Conservation (phyloP, 1,140 invertebrate species). For the Drosophila busckii region DNA sequence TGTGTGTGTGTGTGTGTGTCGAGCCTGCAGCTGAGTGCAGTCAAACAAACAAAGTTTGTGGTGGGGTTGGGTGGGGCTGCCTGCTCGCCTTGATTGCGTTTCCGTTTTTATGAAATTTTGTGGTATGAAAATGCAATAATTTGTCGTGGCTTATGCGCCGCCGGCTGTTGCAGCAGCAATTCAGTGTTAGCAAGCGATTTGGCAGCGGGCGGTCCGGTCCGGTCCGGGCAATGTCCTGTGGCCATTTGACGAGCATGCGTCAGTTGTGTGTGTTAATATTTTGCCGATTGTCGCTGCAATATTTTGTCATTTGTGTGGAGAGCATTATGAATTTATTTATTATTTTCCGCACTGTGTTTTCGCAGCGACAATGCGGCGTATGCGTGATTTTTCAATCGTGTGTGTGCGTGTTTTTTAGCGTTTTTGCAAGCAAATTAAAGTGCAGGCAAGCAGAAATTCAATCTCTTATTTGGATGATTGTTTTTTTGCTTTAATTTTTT, state of each 20-base stretch:
- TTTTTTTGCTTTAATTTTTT: slow-evolving; percentile 21
- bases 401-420: slow-evolving; percentile 61
- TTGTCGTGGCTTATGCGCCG: slow-evolving; percentile 57
- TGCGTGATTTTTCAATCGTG: slow-evolving; percentile 65
- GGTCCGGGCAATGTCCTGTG: no score
- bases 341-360: slow-evolving; percentile 51
- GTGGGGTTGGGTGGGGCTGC: no score
- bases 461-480: slow-evolving; percentile 69
- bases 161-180: slow-evolving; percentile 15
- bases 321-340: slow-evolving; percentile 75
- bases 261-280: slow-evolving; percentile 62
- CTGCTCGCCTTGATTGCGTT: slow-evolving; percentile 75
- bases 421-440: slow-evolving; percentile 70
- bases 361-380: slow-evolving; percentile 27
- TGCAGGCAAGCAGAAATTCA: slow-evolving; percentile 75
- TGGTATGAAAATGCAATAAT: slow-evolving; percentile 68
- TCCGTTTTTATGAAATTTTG: slow-evolving; percentile 75
- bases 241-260: slow-evolving; percentile 17
- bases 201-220: no score
- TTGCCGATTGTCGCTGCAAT: slow-evolving; percentile 68
- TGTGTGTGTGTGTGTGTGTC: slow-evolving; percentile 1
- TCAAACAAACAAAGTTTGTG: slow-evolving; percentile 55
- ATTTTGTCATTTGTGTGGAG: slow-evolving; percentile 70
- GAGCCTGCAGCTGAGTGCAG: slow-evolving; percentile 40
- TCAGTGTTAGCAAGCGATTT: no score